Evolutionary conservation across 2,888 invertebrate genomes (phyloP), one percentile per base, ranked within the genome.

Genomic region (Cephus sareptanus): DNA sequence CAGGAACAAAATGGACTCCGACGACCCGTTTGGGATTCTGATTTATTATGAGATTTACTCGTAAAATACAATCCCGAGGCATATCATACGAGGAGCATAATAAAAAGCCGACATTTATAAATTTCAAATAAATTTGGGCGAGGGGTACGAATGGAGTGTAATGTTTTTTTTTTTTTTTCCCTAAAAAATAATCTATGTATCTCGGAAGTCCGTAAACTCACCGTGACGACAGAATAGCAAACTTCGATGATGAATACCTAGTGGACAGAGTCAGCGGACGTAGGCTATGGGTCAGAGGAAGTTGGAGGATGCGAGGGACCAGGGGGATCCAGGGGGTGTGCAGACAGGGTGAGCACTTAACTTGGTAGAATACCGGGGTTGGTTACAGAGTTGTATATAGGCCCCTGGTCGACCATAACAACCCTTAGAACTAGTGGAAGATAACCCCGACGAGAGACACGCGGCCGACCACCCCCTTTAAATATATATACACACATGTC

Each of bases 391-490:
- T 75, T 69, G 75, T 78, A 76, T 81, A 81, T 75, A 74, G 78
- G 76, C 81, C 81, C 76, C 82, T 75, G 73, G 83, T 78, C 82
- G 35, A 79, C 82, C 81, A 79, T 84, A 83, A 83, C 83, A 79
- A 80, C 81, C 77, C 79, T 83, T 77, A 74, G 77, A 82, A 81
- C 83, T 79, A 76, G 74, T 34, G 73, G 75, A 79, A 84, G 85
- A 85, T 86, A 87, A 86, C 84, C 81, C 75, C 74, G 33, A 13
- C 31, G 23, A 56, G 56, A 56, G 40, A 40, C 6, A 6, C 40
- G 6, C 15, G 40, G 23, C 23, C 56, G 9, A 23, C 23, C 56
- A 23, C 15, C 56, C 56, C 56, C 15, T 56, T 15, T 15, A 40
- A 15, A 40, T 9, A 56, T 1, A 56, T 23, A 40, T 6, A 23